Base-by-base conservation (phyloP, 1,140 invertebrate genomes). In the Ceratina calcarata region DNA sequence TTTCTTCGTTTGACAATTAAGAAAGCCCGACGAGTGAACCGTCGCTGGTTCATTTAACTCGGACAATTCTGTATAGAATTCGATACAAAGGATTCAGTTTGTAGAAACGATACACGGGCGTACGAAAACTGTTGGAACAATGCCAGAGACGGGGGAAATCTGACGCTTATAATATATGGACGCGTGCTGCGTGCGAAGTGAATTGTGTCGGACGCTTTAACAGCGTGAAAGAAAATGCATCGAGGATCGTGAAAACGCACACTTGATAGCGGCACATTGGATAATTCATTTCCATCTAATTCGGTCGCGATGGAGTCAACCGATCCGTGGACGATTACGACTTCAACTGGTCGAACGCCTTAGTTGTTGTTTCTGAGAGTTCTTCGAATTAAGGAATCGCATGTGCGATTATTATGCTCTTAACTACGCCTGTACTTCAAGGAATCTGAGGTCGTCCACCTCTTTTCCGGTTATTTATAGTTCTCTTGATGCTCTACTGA, bases 101-200 rank as follows among this genome's bases (percentile, higher is more conserved):
- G 84, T 73, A 80, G 73, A 67, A 79, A 76, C 49, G 84, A 76
- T 78, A 82, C 78, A 79, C 58, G 51, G 27, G 16, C 45, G 22
- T 12, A 22, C 32, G 49, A 16, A 16, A 20, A 15, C 15, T 15
- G n/a, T 62, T 85, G 85, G 85, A 86, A 67, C 13, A 32, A 18
- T 74, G 85, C 85, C 85, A 86, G 79, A 65, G 24, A 22, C 73
- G 64, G 58, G 60, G 77, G 75, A 82, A 69, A 86, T 80, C 73
- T 74, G 78, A 86, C 73, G 77, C 57, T 74, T 78, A 68, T 78
- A 76, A 80, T 64, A 45, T 85, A 84, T 53, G 79, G 58, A 55
- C 58, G 49, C 27, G 78, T 51, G 24, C 22, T n/a, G 53, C 16
- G 27, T 15, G 15, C 20, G 24, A 51, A 51, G 70, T 78, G 37